Conservation (phyloP, 2,888 invertebrate species). For the Trissolcus brochymenae region DNA sequence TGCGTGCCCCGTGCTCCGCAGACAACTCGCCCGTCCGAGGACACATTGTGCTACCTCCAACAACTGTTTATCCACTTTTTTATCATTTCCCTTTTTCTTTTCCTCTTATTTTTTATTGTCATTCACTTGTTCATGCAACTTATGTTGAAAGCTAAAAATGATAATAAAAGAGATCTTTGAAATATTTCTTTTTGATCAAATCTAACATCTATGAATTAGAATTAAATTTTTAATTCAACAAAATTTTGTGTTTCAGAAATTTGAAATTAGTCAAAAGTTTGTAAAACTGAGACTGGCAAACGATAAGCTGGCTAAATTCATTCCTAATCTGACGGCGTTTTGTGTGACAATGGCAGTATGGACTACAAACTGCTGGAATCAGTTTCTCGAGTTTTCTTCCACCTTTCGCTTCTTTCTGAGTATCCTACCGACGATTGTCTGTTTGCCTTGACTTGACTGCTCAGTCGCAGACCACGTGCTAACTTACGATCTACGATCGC, state of each 20-base stretch:
- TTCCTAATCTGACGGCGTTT: not conserved
- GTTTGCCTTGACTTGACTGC: conserved; percentile 51
- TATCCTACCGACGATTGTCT: conserved; percentile 61
- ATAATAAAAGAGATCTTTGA: too few species aligned
- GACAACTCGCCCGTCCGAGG: conserved; percentile 27
- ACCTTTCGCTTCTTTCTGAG: conserved; percentile 63
- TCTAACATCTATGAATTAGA: too few species aligned
- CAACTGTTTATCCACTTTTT: conserved; percentile 15
- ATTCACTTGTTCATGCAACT: not conserved
- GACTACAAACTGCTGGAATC: conserved; percentile 27
- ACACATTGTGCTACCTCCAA: conserved; percentile 17
- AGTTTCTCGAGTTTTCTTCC: conserved; percentile 47
- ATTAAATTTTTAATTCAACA: too few species aligned
- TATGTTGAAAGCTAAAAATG: not conserved
- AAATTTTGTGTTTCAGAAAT: too few species aligned
- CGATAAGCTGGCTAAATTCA: not conserved
- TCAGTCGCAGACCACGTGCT: conserved; percentile 71
- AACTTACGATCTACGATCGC: conserved; percentile 73
- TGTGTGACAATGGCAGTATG: conserved; percentile 8
- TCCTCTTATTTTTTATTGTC: not conserved
- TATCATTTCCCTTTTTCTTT: not conserved
- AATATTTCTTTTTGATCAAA: too few species aligned
- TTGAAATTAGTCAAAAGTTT: too few species aligned
- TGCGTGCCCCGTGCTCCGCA: conserved; percentile 53
- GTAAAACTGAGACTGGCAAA: too few species aligned